Conservation (phyloP, 2,888 invertebrate species). For the Hipparchia semele region DNA sequence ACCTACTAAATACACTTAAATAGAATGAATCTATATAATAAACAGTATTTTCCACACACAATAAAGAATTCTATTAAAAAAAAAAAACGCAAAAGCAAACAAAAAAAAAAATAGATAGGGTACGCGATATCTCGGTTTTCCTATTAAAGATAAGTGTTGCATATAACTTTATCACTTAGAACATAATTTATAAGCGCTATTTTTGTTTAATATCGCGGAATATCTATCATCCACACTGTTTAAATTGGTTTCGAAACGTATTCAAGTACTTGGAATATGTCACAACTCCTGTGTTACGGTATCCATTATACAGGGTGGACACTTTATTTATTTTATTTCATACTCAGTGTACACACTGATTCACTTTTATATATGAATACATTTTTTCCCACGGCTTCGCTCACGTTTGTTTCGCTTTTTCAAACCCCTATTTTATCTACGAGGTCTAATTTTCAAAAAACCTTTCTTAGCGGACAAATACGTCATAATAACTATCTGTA, state of each 20-base stretch:
- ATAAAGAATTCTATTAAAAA: background rate
- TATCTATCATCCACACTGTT: slow-evolving; percentile 21
- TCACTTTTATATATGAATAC: too few species aligned
- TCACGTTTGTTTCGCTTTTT: too few species aligned
- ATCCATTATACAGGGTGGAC: too few species aligned
- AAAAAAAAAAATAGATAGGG: slow-evolving; percentile 36
- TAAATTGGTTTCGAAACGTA: slow-evolving; percentile 32
- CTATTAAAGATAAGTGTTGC: slow-evolving; percentile 45
- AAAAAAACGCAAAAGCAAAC: slow-evolving; percentile 35
- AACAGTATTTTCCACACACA: background rate
- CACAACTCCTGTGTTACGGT: slow-evolving; percentile 1
- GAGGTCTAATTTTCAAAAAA: too few species aligned
- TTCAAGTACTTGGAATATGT: background rate
- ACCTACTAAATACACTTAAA: slow-evolving; percentile 7
- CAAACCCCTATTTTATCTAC: too few species aligned
- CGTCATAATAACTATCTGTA: too few species aligned
- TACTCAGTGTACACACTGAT: too few species aligned
- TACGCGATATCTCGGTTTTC: slow-evolving; percentile 55
- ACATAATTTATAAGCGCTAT: background rate
- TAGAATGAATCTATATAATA: background rate
- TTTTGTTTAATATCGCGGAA: background rate
- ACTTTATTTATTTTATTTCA: too few species aligned
- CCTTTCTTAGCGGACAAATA: too few species aligned
- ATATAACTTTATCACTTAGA: slow-evolving; percentile 23
- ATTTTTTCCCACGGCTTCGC: too few species aligned